Evolutionary conservation across 2,797 vertebrate species (phyloP).

Genomic region (Tachyglossus aculeatus): DNA sequence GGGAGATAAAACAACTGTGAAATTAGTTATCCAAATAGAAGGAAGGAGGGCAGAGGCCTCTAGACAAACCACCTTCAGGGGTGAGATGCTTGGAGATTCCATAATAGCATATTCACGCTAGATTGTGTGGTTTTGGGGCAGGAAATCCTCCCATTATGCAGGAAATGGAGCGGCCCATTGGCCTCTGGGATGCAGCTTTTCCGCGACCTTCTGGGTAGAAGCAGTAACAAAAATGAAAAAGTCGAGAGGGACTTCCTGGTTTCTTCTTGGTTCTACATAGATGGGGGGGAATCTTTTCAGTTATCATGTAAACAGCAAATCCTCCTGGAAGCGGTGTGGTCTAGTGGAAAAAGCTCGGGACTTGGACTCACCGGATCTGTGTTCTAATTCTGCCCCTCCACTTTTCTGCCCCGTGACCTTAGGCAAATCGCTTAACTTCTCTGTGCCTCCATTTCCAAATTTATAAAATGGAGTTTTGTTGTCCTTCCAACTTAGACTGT

Average conservation of each 20-base stretch:
- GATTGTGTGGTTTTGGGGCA: background rate
- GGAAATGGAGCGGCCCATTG: no score
- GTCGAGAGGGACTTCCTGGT: no score
- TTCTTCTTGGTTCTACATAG: no score
- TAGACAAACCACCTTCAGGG: background rate
- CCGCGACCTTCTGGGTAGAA: no score
- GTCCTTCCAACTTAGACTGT: no score
- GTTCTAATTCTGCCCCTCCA: background rate
- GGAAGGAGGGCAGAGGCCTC: background rate
- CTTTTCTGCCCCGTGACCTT: background rate
- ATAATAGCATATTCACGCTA: conserved; percentile 22
- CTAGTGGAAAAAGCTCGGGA: background rate
- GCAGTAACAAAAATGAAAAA: no score
- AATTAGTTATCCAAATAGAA: conserved; percentile 33
- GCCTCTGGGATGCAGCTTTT: no score
- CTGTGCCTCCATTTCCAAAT: background rate
- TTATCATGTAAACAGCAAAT: no score
- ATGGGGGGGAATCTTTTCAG: no score
- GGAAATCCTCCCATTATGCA: no score
- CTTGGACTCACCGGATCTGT: background rate
- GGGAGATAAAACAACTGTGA: conserved; percentile 26
- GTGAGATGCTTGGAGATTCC: background rate
- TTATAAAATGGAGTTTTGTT: background rate
- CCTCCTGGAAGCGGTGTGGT: no score
- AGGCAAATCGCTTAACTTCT: background rate